A percentile compares a stretch with the other conserved stretches of the same genome.
These are phyloP conservation scores for Macroglossus sobrinus DNA, from an alignment of 2,113 vertebrate species.

Conservation along the genomic window DNA sequence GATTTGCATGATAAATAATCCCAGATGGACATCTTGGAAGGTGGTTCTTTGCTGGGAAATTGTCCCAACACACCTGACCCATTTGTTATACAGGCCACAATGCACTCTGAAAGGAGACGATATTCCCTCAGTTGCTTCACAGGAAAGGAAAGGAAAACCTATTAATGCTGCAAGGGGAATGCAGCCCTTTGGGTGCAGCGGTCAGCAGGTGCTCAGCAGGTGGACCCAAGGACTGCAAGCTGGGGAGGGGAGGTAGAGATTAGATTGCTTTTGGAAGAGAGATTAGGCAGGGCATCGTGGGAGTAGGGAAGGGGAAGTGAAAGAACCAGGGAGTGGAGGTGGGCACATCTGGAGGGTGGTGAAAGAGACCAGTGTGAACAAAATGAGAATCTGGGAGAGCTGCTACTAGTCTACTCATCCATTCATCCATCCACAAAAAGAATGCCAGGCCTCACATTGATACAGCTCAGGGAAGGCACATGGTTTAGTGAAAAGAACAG, in stretches of 20 bases:
- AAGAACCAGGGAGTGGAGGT: not conserved
- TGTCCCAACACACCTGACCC: not conserved
- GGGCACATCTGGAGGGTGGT: not conserved
- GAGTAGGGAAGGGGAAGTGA: too few relatives aligned
- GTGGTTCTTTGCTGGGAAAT: not conserved
- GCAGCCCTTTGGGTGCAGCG: fast-evolving
- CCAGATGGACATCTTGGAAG: not conserved
- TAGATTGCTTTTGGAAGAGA: not conserved
- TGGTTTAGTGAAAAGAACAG: not conserved
- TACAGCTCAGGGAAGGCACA: not conserved
- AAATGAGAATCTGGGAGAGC: not conserved
- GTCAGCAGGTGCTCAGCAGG: not conserved
- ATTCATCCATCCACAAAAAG: not conserved
- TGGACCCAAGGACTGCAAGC: not conserved
- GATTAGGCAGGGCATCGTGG: not conserved
- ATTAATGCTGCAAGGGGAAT: not conserved
- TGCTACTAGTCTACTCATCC: not conserved
- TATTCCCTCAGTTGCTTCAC: not conserved
- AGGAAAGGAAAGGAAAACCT: not conserved
- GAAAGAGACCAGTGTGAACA: not conserved
- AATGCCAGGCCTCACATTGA: not conserved
- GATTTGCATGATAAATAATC: not conserved
- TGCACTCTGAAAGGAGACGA: not conserved
- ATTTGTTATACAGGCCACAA: not conserved
- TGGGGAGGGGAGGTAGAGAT: not conserved